These are phyloP conservation scores for Muricea muricata DNA, from an alignment of 92 coral and sea anemone genomes.

Conservation along the genomic window DNA sequence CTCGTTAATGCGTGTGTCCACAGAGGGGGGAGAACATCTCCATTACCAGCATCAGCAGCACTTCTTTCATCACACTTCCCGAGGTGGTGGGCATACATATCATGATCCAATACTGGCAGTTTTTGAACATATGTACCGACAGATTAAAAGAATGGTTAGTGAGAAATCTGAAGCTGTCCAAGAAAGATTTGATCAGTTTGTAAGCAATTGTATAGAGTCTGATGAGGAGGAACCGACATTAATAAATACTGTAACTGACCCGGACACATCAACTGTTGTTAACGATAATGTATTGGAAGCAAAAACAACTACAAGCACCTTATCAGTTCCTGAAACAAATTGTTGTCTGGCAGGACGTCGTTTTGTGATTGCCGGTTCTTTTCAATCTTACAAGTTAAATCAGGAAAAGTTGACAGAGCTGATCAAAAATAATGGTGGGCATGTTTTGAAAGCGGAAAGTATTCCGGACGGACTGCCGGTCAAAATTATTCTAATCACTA, in stretches of 20 bases:
- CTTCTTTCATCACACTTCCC: conserved; percentile 49
- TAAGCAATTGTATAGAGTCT: not conserved
- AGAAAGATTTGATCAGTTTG: conserved; percentile 14
- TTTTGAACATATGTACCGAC: conserved; percentile 52
- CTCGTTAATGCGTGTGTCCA: conserved; percentile 62
- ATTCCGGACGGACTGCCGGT: conserved; percentile 41
- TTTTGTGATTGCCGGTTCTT: conserved; percentile 29
- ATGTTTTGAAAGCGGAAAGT: conserved; percentile 23
- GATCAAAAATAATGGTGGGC: conserved; percentile 26
- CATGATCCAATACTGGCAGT: conserved; percentile 51
- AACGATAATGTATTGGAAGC: not conserved
- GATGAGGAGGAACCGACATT: not conserved
- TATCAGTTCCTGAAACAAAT: not conserved
- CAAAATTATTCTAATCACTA: conserved; percentile 12
- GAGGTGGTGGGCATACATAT: conserved; percentile 49
- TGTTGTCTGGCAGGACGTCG: conserved; percentile 35
- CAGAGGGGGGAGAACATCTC: conserved; percentile 73
- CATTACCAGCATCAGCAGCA: conserved; percentile 58
- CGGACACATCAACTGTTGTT: conserved; percentile 8
- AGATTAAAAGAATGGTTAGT: conserved; percentile 26
- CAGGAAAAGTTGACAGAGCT: conserved; percentile 30
- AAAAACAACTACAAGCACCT: not conserved
- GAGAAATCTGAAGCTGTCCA: conserved; percentile 26
- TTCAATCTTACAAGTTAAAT: conserved; percentile 29
- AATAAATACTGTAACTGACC: not conserved